These are phyloP conservation scores for Drosophila pachea DNA, from an alignment of 1,140 invertebrate genomes.

Conservation along the genomic window DNA sequence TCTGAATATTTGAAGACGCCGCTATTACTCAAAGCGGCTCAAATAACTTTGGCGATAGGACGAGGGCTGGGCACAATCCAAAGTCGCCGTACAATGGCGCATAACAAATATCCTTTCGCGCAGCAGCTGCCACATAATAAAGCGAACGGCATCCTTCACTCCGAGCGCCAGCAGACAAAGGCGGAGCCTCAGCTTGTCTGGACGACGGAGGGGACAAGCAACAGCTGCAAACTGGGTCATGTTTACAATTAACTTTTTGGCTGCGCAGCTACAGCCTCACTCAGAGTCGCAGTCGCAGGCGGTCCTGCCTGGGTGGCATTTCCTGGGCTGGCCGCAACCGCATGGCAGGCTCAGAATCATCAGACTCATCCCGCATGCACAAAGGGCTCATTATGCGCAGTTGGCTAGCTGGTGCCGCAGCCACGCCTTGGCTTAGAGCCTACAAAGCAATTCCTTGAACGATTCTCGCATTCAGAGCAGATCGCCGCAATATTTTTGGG, in stretches of 20 bases:
- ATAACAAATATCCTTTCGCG: conserved; percentile 60
- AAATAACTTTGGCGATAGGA: conserved; percentile 64
- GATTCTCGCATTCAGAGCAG: conserved; percentile 50
- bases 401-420: conserved; percentile 39
- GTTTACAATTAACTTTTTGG: conserved; percentile 75
- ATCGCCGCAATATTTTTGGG: conserved; percentile 41
- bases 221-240: conserved; percentile 59
- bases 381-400: conserved; percentile 50
- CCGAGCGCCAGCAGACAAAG: conserved; percentile 23
- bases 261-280: conserved; percentile 25
- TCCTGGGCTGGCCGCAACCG: conserved; percentile 34
- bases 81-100: conserved; percentile 49
- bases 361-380: conserved; percentile 68
- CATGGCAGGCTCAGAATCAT: conserved; percentile 38
- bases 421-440: conserved; percentile 43
- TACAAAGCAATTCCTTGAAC: conserved; percentile 44
- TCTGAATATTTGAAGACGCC: conserved; percentile 66
- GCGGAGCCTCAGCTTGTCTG: neutral
- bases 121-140: conserved; percentile 55
- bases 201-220: neutral
- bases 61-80: conserved; percentile 1
- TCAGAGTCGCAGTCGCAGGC: conserved; percentile 16
- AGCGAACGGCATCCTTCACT: conserved; percentile 59
- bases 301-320: conserved; percentile 13
- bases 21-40: conserved; percentile 61